A percentile compares a stretch with the other conserved stretches of the same genome.
Conservation (phyloP, 2,797 vertebrate genomes). For the Odontamblyopus lacepedii region DNA sequence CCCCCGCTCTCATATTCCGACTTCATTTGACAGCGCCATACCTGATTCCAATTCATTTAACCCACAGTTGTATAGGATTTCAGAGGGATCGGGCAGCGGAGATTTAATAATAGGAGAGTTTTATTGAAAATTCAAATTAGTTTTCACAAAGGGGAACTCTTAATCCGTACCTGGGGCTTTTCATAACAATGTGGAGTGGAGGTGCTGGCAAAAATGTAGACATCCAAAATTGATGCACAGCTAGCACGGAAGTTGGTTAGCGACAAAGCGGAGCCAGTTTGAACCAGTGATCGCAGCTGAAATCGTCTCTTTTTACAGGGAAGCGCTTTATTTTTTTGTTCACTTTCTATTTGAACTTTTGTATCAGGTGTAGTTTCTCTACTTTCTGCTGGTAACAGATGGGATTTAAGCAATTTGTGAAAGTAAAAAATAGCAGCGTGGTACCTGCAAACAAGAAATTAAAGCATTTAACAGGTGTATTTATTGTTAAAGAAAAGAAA, state of each 20-base stretch:
- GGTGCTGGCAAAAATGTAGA: neutral
- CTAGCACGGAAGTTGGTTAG: too few relatives aligned
- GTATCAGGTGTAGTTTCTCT: neutral
- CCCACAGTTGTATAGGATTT: neutral
- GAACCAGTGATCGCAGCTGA: neutral
- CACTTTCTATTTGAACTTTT: neutral
- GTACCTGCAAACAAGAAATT: neutral
- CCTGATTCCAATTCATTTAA: neutral
- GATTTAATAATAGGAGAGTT: neutral
- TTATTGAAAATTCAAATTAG: constrained; percentile 2
- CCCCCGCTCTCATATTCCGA: neutral
- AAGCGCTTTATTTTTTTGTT: neutral
- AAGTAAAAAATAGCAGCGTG: neutral
- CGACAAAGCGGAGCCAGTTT: too few relatives aligned
- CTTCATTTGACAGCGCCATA: neutral
- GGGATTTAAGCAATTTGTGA: too few relatives aligned
- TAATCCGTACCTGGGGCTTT: neutral
- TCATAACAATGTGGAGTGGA: neutral
- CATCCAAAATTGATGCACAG: too few relatives aligned
- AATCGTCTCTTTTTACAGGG: neutral
- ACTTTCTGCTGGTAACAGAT: neutral
- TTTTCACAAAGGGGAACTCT: neutral
- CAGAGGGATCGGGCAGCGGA: neutral
- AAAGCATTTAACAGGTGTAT: too few relatives aligned
- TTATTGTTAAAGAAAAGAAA: too few relatives aligned